Base-by-base conservation (phyloP, 2,888 invertebrate species). In the Liposcelis brunnea region DNA sequence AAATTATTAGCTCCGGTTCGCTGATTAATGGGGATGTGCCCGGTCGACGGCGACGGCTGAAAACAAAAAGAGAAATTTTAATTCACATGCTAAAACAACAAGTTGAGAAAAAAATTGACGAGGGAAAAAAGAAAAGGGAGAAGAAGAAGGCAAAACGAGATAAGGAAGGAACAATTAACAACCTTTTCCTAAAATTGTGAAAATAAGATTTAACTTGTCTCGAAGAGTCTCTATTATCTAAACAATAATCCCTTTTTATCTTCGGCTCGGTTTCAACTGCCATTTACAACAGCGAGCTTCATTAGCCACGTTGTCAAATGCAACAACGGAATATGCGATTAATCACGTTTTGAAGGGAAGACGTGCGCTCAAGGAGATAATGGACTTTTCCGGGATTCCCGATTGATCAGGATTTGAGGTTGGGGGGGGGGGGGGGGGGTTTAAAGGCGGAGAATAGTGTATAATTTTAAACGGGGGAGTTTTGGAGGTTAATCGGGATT, bases 241-340 rank as follows among this genome's bases (percentile, higher is more conserved):
- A n/a, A n/a, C 21, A 40, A 40, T 40, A 40, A 40, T 40, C 40
- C 40, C 40, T 40, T 40, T 18, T 40, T 40, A 40, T 40, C 40
- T 40, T 14, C 19, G 19, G 40, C 16, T 40, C 19, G 19, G 19
- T 40, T 40, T 40, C 40, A 40, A 40, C 16, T 40, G 40, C 40
- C 40, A 40, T 40, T 40, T 21, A 12, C 40, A 40, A 21, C 18
- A 40, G 16, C 40, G 40, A 35, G 40, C 21, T 19, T 40, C 40
- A 40, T 40, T 40, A 18, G 35, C 15, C 10, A 35, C 15, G 10
- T 35, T 14, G 16, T 16, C 16, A 14, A 14, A 16, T 35, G 35
- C 35, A 35, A 14, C 14, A 35, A 35, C 35, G 35, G 35, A 6
- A 4, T 35, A 35, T 6, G 35, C 35, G 14, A 15, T 35, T 35